Evolutionary conservation across 2,888 invertebrate genomes (phyloP), one percentile per base, ranked within the genome.

Genomic region (Hylaea fasciaria): DNA sequence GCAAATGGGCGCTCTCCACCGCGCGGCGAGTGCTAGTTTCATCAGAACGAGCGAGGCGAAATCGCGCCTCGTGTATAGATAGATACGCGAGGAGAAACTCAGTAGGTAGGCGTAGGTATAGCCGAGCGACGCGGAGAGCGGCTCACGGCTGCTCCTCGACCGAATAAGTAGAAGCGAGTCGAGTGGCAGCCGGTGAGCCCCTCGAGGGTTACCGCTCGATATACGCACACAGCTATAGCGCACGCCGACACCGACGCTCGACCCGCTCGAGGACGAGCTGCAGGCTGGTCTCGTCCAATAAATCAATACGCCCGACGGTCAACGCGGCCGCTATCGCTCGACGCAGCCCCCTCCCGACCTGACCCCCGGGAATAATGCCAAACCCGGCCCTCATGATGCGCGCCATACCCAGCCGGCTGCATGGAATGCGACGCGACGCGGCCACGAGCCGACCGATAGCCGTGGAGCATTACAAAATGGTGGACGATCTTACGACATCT

Each of bases 401-500:
- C 82, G 82, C 85, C 85, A 82, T 84, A 84, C 89, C 87, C 84
- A 77, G 81, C 87, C 90, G 91, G 89, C 89, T 88, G 85, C 85
- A 86, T 83, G 89, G 86, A 88, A 89, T 85, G 87, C 81, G 90
- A 87, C 89, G 89, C 91, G 87, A 84, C 88, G 88, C 89, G 87
- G 85, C 87, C 85, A 84, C 90, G 88, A 87, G 62, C 82, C 90
- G 87, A 86, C 79, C 89, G 91, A 90, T 89, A 91, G 86, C 91
- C 81, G 86, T 86, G 85, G 90, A 88, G 85, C 91, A 85, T 91
- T 91, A 91, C 92, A 92, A 93, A 92, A 92, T 92, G 93, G 92
- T 90, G 91, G 92, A 91, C 91, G 86, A 91, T 93, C 93, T 93
- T 93, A 93, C 93, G 93, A 93, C 93, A 89, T 91, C 92, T 93